Conservation (phyloP, 2,113 vertebrate genomes). For the Telmatochromis sp. region DNA sequence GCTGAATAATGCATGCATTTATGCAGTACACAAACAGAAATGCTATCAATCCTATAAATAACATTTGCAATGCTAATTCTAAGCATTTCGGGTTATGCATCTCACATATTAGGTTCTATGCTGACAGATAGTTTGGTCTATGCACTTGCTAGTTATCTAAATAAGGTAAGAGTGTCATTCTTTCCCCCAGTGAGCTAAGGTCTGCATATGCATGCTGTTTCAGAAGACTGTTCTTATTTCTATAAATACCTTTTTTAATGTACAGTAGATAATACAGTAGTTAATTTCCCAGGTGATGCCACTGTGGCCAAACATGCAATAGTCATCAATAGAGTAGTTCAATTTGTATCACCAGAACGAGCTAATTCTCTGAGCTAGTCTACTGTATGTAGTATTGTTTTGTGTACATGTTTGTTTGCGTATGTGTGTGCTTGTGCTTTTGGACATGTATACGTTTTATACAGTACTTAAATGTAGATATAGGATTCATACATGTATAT, state of each 20-base stretch:
- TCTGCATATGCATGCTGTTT: slow-evolving; percentile 85
- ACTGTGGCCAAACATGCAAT: slow-evolving; percentile 87
- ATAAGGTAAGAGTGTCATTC: slow-evolving; percentile 68
- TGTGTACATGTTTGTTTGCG: slow-evolving; percentile 17
- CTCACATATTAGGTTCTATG: slow-evolving; percentile 8
- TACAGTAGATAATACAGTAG: slow-evolving; percentile 71
- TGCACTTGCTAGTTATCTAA: slow-evolving; percentile 65
- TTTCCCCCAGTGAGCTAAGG: slow-evolving; percentile 20
- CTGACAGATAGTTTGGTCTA: background rate
- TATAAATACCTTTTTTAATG: slow-evolving; percentile 82
- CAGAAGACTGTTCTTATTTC: slow-evolving; percentile 73
- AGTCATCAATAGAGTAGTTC: slow-evolving; percentile 67
- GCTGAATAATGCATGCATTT: slow-evolving; percentile 60
- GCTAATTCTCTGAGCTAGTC: slow-evolving; percentile 70
- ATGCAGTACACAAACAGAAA: slow-evolving; percentile 46
- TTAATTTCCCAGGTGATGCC: slow-evolving; percentile 75
- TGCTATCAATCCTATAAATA: slow-evolving; percentile 38
- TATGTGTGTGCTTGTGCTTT: slow-evolving; percentile 41
- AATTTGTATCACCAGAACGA: slow-evolving; percentile 82
- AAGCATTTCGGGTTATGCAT: slow-evolving; percentile 10
- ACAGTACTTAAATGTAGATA: slow-evolving; percentile 37
- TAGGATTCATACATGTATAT: slow-evolving; percentile 54
- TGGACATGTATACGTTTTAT: slow-evolving; percentile 26
- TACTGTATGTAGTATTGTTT: slow-evolving; percentile 34
- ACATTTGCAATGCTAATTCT: slow-evolving; percentile 69